Evolutionary conservation across 2,113 vertebrate species (phyloP).

Genomic region (Cyanoramphus novaezelandiae): DNA sequence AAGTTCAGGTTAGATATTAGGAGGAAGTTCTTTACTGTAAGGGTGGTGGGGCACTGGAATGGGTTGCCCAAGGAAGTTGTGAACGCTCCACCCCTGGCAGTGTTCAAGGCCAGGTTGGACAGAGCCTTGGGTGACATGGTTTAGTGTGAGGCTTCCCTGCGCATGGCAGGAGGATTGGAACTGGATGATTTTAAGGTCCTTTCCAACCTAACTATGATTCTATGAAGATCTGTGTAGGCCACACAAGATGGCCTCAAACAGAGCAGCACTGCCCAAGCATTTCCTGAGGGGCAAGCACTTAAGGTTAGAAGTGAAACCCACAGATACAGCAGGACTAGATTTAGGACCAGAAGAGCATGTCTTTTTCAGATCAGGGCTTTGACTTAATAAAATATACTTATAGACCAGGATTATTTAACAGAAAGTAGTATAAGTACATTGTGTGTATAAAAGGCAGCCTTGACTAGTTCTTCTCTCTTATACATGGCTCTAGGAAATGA

Average conservation of each 20-base stretch:
- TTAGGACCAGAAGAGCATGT: neutral
- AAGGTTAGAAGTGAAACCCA: neutral
- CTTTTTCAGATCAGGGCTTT: neutral
- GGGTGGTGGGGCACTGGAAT: too few species aligned
- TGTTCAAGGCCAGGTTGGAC: too few species aligned
- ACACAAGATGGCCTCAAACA: neutral
- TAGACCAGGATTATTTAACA: neutral
- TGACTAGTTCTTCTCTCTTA: neutral
- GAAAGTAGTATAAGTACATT: neutral
- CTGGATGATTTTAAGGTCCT: neutral
- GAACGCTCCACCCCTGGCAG: too few species aligned
- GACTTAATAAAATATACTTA: neutral
- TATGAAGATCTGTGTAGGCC: neutral
- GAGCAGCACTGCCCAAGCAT: accelerated
- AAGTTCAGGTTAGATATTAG: too few species aligned
- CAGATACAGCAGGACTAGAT: neutral
- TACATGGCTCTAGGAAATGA: neutral
- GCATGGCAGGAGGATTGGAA: neutral
- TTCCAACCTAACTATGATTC: neutral
- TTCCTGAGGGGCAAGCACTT: neutral
- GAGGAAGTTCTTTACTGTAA: too few species aligned
- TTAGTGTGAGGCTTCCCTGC: accelerated
- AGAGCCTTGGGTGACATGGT: neutral
- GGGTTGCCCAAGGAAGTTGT: too few species aligned
- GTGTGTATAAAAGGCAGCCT: neutral